Conservation (phyloP, 2,113 vertebrate species). For the Stictonetta naevosa region DNA sequence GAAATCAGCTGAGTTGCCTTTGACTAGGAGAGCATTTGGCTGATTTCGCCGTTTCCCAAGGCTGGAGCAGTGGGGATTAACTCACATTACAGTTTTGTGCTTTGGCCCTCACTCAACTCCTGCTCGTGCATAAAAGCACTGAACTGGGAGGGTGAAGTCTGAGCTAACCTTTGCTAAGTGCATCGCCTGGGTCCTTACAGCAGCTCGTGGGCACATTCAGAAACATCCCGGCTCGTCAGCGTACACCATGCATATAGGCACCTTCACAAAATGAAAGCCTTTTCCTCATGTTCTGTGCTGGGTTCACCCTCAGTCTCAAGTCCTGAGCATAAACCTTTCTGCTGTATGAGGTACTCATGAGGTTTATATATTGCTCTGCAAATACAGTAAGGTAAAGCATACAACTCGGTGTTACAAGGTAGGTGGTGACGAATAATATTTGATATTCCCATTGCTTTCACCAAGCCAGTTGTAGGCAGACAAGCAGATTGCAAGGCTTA, state of each 20-base stretch:
- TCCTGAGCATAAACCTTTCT: background rate
- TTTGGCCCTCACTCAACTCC: background rate
- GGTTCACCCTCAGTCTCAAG: background rate
- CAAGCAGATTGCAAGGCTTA: background rate
- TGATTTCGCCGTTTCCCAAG: background rate
- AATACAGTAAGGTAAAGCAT: background rate
- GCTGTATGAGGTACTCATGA: background rate
- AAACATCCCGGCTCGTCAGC: background rate
- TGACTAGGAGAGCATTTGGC: background rate
- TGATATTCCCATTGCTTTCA: background rate
- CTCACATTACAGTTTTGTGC: background rate
- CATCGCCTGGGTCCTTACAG: fast-evolving
- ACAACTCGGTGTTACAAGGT: fast-evolving
- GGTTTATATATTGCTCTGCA: background rate
- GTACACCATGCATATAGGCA: fast-evolving
- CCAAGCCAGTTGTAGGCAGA: background rate
- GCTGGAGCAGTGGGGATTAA: background rate
- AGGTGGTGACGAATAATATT: background rate
- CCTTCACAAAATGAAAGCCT: no score
- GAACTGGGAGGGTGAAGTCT: background rate
- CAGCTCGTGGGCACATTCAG: background rate
- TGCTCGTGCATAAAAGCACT: background rate
- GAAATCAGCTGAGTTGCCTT: background rate
- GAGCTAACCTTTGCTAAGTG: background rate
- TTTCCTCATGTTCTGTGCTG: background rate